Evolutionary conservation across 2,113 vertebrate species (phyloP).

Genomic region (Pavo muticus): DNA sequence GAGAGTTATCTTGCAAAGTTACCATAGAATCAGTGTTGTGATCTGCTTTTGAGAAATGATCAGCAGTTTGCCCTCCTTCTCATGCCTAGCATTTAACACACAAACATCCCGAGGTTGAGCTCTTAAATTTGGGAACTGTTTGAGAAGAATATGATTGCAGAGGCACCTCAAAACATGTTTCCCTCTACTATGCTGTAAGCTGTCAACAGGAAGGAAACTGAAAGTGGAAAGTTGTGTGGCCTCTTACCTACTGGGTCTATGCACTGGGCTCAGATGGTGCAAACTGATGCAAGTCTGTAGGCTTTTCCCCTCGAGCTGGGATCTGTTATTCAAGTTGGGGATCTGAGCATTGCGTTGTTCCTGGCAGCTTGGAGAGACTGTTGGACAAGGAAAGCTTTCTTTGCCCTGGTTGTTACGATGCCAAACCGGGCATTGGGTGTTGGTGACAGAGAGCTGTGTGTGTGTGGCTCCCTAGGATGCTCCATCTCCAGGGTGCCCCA

Average conservation of each 20-base stretch:
- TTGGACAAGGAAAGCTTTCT: background rate
- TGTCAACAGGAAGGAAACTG: background rate
- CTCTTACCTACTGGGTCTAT: background rate
- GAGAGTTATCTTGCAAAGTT: background rate
- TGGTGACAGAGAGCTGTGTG: rapidly evolving
- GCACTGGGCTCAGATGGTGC: background rate
- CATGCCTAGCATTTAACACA: background rate
- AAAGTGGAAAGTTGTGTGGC: background rate
- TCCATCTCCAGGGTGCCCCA: background rate
- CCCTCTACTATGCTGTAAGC: background rate
- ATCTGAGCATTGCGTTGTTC: background rate
- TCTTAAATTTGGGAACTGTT: background rate
- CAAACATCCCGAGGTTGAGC: background rate
- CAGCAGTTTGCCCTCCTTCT: background rate
- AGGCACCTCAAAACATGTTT: background rate
- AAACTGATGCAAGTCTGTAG: background rate
- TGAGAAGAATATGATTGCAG: background rate
- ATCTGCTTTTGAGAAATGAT: background rate
- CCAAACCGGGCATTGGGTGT: background rate
- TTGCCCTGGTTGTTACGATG: background rate
- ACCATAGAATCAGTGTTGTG: background rate
- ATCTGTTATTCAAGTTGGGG: background rate
- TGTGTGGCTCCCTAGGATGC: rapidly evolving
- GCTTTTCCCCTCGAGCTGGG: background rate
- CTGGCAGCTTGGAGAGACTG: background rate